Evolutionary conservation across 2,113 vertebrate species (phyloP), one percentile per base, ranked within the genome.

Genomic region (Brachyistius frenatus): DNA sequence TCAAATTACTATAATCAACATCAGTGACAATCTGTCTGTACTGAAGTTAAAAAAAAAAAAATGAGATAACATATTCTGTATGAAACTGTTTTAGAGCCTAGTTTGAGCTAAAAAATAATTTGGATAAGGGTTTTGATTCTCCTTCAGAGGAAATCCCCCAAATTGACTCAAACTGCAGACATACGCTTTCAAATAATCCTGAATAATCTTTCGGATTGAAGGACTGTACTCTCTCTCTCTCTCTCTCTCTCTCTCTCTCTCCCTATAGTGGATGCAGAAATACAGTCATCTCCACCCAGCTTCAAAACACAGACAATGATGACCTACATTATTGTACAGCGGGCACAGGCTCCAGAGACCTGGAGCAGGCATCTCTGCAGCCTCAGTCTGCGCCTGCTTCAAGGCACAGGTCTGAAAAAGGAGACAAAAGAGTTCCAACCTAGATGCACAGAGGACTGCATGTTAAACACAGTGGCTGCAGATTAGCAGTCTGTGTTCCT

Each of bases 261-360:
- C 54, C 70, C 77, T 61, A 31, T 37, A 63, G 77, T 66, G 55
- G 66, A 75, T 69, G 64, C 57, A 75, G 73, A 85, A 73, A 86
- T 31, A 35, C 74, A 76, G 73, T 64, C 76, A 55, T 90, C 85
- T 90, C 87, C 76, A 52, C 78, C 76, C 86, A 64, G 76, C 83
- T 92, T 88, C 85, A 86, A 93, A 91, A 86, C 88, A 80, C 71
- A 81, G 81, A 81, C 79, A 79, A 76, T 76, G 87, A 87, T 94
- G 93, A 94, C 93, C 93, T 93, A 92, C 89, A 93, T 94, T 92
- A 88, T 84, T 79, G 74, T 81, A 82, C 76, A 83, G 85, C 69
- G 75, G 79, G 73, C 75, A 80, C 55, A 68, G 78, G 84, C 89
- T 91, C 86, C 70, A 76, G 86, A 87, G 87, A 88, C 84, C 44